Base-by-base conservation (phyloP, 2,113 vertebrate species). In the Odobenus rosmarus region DNA sequence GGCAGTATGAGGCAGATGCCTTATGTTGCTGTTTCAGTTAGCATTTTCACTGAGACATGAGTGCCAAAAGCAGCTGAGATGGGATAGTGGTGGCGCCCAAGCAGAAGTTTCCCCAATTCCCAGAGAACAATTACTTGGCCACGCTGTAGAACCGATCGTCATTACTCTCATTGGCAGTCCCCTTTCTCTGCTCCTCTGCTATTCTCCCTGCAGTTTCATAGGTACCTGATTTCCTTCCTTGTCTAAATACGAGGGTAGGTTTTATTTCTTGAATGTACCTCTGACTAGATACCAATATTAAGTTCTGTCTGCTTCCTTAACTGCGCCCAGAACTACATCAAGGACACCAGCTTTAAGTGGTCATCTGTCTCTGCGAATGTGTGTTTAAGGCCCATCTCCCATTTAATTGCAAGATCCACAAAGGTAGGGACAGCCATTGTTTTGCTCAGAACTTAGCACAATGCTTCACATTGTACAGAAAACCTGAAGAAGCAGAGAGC, bases 71-170 rank as follows among this genome's bases (percentile, higher is more conserved):
- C 23, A 55, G 24, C 26, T 11, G 7, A 31, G 33, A 31, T 14
- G 1, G 33, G 1, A 5, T 31, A 26, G 8, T 3, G 9, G 19
- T 36, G 21, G 13, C 19, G 69, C n/a, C 42, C 3, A 1, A 10
- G 7, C 24, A 24, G 7, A 8, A 4, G 28, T 55, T 82, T 5
- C n/a, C 55, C 39, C 46, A 11, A 57, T 36, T 82, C 67, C 21
- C 74, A 88, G 67, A 42, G 9, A 55, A 8, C 24, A 28, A 21
- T 64, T 67, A 57, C 14, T 85, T 0, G 1, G 8, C 7, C 5
- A 4, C 0, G 6, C 53, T 71, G 14, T 62, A 64, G 18, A 80
- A 61, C 13, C n/a, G 42, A 26, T 28, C 10, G 12, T 46, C 13
- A 46, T 46, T 28, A 76, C 7, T 36, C 36, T 13, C 42, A 15